These are phyloP conservation scores for Alaudala cheleensis DNA, from an alignment of 2,113 vertebrate genomes.

Conservation along the genomic window DNA sequence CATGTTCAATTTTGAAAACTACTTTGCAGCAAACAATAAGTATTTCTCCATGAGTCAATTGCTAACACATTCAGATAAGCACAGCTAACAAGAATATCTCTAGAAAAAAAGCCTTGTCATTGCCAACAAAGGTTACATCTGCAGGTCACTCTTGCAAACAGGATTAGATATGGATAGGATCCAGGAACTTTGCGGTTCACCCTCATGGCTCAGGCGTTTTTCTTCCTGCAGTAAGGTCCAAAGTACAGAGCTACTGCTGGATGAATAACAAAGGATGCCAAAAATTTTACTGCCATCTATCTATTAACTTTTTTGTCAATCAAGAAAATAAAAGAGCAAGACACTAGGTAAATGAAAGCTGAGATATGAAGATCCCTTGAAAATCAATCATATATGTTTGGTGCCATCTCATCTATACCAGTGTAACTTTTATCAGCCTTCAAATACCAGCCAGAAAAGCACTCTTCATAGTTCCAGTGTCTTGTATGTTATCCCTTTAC, in stretches of 20 bases:
- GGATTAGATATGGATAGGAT: neutral
- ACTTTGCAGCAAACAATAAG: neutral
- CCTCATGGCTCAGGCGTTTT: neutral
- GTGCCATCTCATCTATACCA: neutral
- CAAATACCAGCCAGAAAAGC: neutral
- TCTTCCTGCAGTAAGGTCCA: neutral
- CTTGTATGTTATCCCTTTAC: too few species aligned
- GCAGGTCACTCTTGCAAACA: neutral
- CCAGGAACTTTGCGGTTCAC: neutral
- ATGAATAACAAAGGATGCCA: neutral
- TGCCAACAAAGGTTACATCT: neutral
- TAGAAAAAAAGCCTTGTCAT: neutral
- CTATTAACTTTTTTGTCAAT: neutral
- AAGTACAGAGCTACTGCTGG: neutral
- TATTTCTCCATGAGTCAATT: neutral
- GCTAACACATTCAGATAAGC: neutral
- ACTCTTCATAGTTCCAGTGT: fast-evolving
- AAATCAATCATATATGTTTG: neutral
- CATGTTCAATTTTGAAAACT: neutral
- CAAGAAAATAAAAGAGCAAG: neutral
- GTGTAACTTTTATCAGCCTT: neutral
- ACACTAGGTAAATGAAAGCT: neutral
- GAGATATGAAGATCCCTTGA: neutral
- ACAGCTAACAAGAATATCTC: neutral
- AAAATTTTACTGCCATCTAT: neutral